Evolutionary conservation across 2,888 invertebrate genomes (phyloP).

Genomic region (Pollenia angustigena): DNA sequence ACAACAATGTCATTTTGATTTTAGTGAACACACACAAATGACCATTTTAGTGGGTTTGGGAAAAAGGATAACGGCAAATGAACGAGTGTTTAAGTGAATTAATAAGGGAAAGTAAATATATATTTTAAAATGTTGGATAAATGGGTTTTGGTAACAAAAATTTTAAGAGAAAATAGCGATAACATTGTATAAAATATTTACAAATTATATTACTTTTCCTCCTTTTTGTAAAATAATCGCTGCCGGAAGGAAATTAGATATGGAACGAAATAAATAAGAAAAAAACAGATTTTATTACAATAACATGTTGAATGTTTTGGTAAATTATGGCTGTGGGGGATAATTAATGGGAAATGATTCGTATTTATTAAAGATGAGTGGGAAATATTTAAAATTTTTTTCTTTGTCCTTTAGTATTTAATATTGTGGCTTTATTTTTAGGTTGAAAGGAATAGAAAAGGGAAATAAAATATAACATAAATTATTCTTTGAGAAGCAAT

Average conservation of each 20-base stretch:
- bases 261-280: background rate
- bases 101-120: background rate
- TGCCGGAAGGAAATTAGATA: constrained; percentile 60
- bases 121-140: background rate
- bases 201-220: constrained; percentile 22
- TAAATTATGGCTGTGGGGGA: background rate
- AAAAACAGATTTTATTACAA: background rate
- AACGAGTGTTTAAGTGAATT: background rate
- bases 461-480: no score
- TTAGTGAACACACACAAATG: constrained; percentile 27
- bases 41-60: background rate
- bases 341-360: background rate
- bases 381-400: no score
- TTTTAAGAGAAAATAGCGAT: constrained; percentile 39
- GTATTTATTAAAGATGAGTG: background rate
- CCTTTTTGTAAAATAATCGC: background rate
- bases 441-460: no score
- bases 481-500: no score
- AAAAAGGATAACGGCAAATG: background rate
- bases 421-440: background rate
- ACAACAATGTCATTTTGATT: constrained; percentile 28
- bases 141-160: constrained; percentile 20
- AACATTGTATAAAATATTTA: constrained; percentile 39
- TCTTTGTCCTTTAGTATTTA: background rate
- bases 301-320: background rate